A percentile compares a stretch with the other conserved stretches of the same genome.
phyloP scores from a whole-genome alignment of 2,797 vertebrate genomes.

The Megaceryle alcyon region DNA sequence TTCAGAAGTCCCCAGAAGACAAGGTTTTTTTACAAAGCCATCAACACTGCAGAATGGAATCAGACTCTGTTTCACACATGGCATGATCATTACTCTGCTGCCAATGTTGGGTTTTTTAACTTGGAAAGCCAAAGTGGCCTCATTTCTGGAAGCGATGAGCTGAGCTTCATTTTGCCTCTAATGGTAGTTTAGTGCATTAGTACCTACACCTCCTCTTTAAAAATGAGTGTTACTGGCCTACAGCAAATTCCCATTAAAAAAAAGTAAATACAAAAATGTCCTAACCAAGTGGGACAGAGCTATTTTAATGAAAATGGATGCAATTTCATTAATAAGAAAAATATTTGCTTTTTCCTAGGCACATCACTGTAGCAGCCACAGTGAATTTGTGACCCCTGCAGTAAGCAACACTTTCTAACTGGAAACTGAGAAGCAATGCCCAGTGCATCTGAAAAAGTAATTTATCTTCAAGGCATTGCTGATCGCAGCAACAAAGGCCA shows the following conservation, averaged over 20 bases:
- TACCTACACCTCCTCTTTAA: not conserved
- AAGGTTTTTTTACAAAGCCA: not conserved
- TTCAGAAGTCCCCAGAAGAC: not conserved
- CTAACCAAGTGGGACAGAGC: not conserved
- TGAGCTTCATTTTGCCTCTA: not conserved
- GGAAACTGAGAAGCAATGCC: not conserved
- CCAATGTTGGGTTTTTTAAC: not conserved
- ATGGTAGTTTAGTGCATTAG: not conserved
- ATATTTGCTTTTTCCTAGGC: not conserved
- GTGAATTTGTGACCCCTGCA: not conserved
- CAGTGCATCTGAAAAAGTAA: not conserved
- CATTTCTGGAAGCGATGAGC: not conserved
- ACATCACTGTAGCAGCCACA: not conserved
- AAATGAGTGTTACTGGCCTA: not conserved
- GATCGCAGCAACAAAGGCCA: not conserved
- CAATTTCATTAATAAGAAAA: not conserved
- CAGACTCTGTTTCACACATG: not conserved
- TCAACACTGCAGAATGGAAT: not conserved
- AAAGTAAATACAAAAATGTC: not conserved
- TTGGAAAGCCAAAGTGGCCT: not conserved
- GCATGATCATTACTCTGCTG: not conserved
- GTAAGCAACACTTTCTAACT: not conserved
- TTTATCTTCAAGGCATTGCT: not conserved
- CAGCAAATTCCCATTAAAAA: not conserved
- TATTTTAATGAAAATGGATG: slow-evolving; percentile 12